Percentiles rank a stretch among this genome's conserved stretches.
These are phyloP conservation scores for Dreissena polymorpha DNA, from an alignment of 1,140 invertebrate genomes.

Conservation along the genomic window DNA sequence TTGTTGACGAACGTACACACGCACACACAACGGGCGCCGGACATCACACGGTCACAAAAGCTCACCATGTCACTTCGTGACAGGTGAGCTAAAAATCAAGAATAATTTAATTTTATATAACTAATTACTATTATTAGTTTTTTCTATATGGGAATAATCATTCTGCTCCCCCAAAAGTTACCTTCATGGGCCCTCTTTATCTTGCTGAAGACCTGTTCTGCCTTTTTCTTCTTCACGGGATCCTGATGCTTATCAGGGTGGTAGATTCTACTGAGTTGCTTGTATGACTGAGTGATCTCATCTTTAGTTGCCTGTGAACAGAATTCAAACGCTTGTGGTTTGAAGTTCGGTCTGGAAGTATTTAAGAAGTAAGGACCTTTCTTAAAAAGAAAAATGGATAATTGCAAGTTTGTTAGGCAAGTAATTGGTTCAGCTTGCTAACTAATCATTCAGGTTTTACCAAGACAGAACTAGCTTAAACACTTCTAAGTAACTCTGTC, in stretches of 20 bases:
- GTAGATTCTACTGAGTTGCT: constrained; percentile 92
- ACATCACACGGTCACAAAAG: too few species aligned
- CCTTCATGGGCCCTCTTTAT: constrained; percentile 96
- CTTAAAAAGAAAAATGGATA: constrained; percentile 4
- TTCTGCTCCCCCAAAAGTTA: too few species aligned
- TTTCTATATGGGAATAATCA: too few species aligned
- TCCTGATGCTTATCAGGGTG: constrained; percentile 98
- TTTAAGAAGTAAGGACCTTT: constrained; percentile 2
- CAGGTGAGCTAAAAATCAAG: constrained; percentile 1
- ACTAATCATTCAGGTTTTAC: too few species aligned
- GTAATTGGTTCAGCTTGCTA: too few species aligned
- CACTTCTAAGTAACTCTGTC: too few species aligned
- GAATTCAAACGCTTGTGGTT: background rate
- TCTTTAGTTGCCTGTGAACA: constrained; percentile 88
- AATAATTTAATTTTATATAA: background rate
- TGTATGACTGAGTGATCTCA: constrained; percentile 95
- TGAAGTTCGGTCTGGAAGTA: too few species aligned
- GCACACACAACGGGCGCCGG: too few species aligned
- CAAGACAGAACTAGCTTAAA: too few species aligned
- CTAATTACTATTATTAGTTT: background rate
- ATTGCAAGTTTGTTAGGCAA: background rate
- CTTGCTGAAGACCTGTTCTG: constrained; percentile 94
- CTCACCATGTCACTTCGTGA: too few species aligned
- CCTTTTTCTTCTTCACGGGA: constrained; percentile 88
- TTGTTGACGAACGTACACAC: too few species aligned